Conservation (phyloP, 1,140 invertebrate genomes). For the Coenobita brevimanus region DNA sequence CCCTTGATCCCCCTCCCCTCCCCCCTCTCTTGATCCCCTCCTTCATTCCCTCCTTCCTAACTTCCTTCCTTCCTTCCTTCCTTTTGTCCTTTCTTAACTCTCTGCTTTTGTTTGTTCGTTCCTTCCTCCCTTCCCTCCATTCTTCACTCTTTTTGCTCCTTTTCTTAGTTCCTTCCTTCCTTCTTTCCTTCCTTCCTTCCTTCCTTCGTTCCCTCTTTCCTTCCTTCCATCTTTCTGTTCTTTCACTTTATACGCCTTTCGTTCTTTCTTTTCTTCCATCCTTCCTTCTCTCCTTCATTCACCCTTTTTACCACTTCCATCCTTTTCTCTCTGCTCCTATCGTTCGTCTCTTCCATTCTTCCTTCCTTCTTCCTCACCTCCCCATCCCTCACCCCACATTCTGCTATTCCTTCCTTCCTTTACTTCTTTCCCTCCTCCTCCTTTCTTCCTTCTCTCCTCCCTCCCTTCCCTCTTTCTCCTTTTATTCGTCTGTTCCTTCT, state of each 20-base stretch:
- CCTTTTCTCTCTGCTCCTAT: too few species aligned
- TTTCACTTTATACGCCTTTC: too few species aligned
- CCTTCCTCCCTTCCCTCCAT: background rate
- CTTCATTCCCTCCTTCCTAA: background rate
- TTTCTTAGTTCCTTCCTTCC: background rate
- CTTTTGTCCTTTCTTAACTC: background rate
- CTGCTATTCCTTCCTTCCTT: too few species aligned
- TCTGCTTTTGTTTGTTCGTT: background rate
- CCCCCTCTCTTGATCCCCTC: background rate
- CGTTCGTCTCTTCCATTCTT: too few species aligned
- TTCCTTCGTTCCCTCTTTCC: background rate
- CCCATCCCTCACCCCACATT: too few species aligned
- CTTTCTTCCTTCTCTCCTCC: too few species aligned
- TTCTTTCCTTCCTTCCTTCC: background rate
- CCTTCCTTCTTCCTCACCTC: too few species aligned
- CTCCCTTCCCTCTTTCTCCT: background rate
- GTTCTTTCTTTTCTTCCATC: too few species aligned
- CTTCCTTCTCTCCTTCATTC: too few species aligned
- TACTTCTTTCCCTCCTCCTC: too few species aligned
- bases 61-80: background rate
- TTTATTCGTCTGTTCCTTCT: background rate
- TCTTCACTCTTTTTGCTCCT: background rate
- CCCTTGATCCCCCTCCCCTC: too few species aligned
- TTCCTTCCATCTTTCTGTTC: background rate
- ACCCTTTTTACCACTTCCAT: too few species aligned